Percentiles rank a stretch among this genome's conserved stretches.
These are phyloP conservation scores for Orthonyx spaldingii DNA, from an alignment of 2,113 vertebrate species.

Conservation along the genomic window DNA sequence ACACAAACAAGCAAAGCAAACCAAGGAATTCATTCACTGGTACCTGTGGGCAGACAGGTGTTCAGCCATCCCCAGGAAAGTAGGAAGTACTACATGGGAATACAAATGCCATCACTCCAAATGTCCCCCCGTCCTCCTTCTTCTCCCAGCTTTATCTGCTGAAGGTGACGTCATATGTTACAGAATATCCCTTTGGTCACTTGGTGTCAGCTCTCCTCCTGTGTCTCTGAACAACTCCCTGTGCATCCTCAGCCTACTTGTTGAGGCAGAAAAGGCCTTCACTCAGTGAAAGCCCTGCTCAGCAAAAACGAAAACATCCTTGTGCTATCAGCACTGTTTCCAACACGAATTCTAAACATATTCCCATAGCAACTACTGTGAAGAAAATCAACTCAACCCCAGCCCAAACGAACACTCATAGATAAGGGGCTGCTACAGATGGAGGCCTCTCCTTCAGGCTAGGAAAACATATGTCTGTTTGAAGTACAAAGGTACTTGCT, in stretches of 20 bases:
- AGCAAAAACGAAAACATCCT: background rate
- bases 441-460: background rate
- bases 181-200: background rate
- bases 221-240: background rate
- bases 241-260: background rate
- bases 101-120: background rate
- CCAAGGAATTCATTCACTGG: background rate
- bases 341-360: background rate
- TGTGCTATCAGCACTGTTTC: background rate
- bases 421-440: background rate
- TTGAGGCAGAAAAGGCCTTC: background rate
- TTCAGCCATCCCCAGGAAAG: background rate
- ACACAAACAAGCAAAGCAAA: background rate
- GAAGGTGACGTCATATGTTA: background rate
- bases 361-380: background rate
- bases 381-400: background rate
- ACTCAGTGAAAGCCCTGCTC: background rate
- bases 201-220: background rate
- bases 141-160: background rate
- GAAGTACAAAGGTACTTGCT: background rate
- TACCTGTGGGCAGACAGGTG: background rate
- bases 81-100: background rate
- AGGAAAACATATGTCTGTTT: background rate
- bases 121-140: rapidly evolving
- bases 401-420: background rate